phyloP scores from a whole-genome alignment of 64 coral and sea anemone genomes.

The Trachythela sp. region DNA sequence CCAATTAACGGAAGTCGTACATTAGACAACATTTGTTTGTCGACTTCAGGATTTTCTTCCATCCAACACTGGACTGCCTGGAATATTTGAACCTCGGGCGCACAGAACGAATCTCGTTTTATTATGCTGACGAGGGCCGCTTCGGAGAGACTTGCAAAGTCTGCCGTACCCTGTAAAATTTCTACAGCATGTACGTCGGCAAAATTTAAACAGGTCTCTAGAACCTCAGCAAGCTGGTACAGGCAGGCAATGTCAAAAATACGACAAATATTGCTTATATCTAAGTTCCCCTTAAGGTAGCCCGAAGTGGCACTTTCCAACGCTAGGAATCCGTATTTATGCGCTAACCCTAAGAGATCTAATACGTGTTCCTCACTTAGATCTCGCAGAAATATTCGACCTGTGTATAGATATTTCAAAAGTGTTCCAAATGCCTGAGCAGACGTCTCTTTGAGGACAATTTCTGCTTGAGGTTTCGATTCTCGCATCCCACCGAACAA shows the following conservation, averaged over 20 bases:
- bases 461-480: constrained; percentile 73
- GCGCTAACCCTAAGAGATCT: constrained; percentile 77
- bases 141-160: constrained; percentile 72
- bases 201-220: constrained; percentile 76
- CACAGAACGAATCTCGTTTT: constrained; percentile 98
- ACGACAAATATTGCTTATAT: constrained; percentile 66
- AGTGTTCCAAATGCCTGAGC: constrained; percentile 71
- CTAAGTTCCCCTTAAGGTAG: constrained; percentile 71
- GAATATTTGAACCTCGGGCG: constrained; percentile 92
- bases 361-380: constrained; percentile 67
- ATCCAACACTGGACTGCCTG: constrained; percentile 80
- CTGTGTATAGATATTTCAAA: constrained; percentile 85
- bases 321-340: constrained; percentile 97
- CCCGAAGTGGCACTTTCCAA: constrained; percentile 94
- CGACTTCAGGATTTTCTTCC: constrained; percentile 40
- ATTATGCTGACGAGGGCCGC: constrained; percentile 66
- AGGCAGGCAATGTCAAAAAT: constrained; percentile 71
- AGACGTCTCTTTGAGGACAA: constrained; percentile 74
- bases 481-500: constrained; percentile 98
- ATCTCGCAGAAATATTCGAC: constrained; percentile 75
- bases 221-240: constrained; percentile 75
- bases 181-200: constrained; percentile 68
- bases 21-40: constrained; percentile 52
- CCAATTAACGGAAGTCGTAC: constrained; percentile 78
- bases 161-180: constrained; percentile 59